Conservation (phyloP, 1,140 invertebrate genomes). For the Nautilus pompilius region DNA sequence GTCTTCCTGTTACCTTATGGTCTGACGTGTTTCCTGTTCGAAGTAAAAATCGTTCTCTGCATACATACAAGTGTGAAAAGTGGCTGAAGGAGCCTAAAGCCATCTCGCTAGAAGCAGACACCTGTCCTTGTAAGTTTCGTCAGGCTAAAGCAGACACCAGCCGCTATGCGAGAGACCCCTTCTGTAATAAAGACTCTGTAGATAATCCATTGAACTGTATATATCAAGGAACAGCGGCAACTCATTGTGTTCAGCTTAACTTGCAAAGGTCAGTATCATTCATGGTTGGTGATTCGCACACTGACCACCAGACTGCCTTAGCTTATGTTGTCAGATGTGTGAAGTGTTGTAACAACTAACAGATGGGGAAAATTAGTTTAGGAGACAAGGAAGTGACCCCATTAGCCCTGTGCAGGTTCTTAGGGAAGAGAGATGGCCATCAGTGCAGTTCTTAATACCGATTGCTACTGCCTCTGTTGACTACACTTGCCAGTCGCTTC, state of each 20-base stretch:
- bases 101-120: background rate
- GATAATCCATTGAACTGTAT: constrained; percentile 25
- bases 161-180: constrained; percentile 33
- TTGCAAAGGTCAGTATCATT: constrained; percentile 20
- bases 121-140: constrained; percentile 34
- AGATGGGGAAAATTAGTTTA: too few species aligned
- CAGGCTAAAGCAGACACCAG: constrained; percentile 38
- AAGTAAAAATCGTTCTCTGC: too few species aligned
- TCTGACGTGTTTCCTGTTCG: constrained; percentile 47
- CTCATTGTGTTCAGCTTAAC: constrained; percentile 30
- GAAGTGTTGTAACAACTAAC: too few species aligned
- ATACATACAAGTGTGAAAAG: constrained; percentile 25
- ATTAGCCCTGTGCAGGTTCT: too few species aligned
- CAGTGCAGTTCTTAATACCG: too few species aligned
- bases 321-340: too few species aligned
- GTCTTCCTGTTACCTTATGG: constrained; percentile 30
- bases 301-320: too few species aligned
- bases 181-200: constrained; percentile 21
- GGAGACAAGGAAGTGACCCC: too few species aligned
- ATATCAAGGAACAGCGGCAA: constrained; percentile 28
- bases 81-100: constrained; percentile 33
- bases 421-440: too few species aligned
- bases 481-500: too few species aligned
- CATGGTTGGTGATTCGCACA: background rate
- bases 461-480: too few species aligned